Conservation (phyloP, 2,113 vertebrate genomes). For the Campylorhamphus procurvoides region DNA sequence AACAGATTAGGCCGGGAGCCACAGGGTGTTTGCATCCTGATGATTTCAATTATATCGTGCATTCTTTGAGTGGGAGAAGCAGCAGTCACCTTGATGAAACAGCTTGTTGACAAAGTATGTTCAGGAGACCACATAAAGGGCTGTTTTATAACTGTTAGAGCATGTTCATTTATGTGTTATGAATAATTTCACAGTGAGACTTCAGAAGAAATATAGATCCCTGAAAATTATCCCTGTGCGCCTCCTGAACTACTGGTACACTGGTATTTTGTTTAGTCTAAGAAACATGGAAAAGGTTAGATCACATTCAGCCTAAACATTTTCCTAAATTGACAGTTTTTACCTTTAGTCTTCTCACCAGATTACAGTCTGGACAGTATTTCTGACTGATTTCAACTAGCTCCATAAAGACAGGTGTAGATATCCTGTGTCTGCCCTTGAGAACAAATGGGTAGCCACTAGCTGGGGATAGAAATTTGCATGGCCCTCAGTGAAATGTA, state of each 20-base stretch:
- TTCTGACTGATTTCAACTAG: not conserved
- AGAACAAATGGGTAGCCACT: not conserved
- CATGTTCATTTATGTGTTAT: not conserved
- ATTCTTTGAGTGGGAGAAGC: not conserved
- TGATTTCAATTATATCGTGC: not conserved
- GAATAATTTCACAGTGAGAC: constrained; percentile 2
- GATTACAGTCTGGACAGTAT: not conserved
- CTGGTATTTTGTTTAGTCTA: not conserved
- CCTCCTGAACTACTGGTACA: not conserved
- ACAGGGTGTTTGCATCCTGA: not conserved
- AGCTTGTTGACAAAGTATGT: not conserved
- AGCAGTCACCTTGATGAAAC: constrained; percentile 31
- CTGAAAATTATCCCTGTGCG: not conserved
- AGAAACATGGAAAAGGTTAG: not conserved
- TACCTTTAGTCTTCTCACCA: not conserved
- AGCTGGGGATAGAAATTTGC: not conserved
- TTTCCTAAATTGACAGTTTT: not conserved
- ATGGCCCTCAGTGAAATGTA: not conserved
- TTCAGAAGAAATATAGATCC: not conserved
- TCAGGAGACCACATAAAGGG: not conserved
- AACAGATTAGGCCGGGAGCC: not conserved
- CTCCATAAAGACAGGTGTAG: not conserved
- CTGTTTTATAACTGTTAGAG: not conserved
- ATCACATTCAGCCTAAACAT: not conserved
- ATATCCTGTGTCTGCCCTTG: not conserved